Evolutionary conservation across 1,140 invertebrate species (phyloP), one percentile per base, ranked within the genome.

Genomic region (Ptiloglossa arizonensis): DNA sequence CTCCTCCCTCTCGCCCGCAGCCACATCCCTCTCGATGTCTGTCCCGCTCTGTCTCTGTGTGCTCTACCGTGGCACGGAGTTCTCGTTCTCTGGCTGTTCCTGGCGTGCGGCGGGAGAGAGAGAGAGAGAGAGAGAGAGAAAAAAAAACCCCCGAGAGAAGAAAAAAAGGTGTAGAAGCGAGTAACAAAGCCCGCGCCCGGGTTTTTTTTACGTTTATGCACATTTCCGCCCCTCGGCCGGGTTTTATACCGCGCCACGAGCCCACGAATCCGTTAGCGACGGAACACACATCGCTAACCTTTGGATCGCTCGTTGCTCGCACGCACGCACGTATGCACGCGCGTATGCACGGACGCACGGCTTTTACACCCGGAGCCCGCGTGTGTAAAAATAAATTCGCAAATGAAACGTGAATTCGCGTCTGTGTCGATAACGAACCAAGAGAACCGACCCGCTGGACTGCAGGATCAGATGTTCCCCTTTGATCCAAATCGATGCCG

Each of bases 141-240:
- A 41, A 41, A 41, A 13, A n/a, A n/a, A n/a, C n/a, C n/a, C n/a
- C n/a, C n/a, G n/a, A n/a, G 35, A 35, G 9, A 35, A 8, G 35
- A 41, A 13, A 41, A 62, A 77, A 70, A 71, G 68, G 57, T 77
- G 32, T 63, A 70, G 67, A 52, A 71, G 54, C 73, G 52, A 63
- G 35, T 63, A 52, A 70, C 75, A 77, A 77, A 77, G 75, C 75
- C 68, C 29, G 41, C 29, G 41, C 4, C 41, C 32, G n/a, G 15
- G 24, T 76, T 27, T 17, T 69, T 75, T 77, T 71, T 71, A 35
- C 74, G 46, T 77, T 77, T 77, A 71, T 71, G 35, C 68, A 63
- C 57, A 46, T 52, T 63, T 76, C 56, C 66, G 32, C 17, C 52
- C 66, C 73, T 54, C 38, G n/a, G 17, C 29, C 38, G 17, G 22